Evolutionary conservation across 2,113 vertebrate genomes (phyloP).

Genomic region (Stercorarius parasiticus): DNA sequence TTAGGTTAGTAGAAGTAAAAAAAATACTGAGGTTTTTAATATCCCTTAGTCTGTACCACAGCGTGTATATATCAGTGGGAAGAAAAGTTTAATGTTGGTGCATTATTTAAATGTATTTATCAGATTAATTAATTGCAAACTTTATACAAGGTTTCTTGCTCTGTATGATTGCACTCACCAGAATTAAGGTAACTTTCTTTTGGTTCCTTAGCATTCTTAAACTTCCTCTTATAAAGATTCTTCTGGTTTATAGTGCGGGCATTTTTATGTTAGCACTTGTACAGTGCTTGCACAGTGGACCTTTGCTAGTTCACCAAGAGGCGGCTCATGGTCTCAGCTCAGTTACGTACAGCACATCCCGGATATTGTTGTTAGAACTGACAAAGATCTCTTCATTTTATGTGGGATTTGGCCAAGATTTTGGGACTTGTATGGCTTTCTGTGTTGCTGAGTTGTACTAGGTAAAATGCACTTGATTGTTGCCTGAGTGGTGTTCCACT

Average conservation of each 20-base stretch:
- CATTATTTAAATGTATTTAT: background rate
- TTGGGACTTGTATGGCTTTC: background rate
- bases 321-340: background rate
- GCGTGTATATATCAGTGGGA: background rate
- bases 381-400: background rate
- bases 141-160: background rate
- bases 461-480: background rate
- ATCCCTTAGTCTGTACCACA: background rate
- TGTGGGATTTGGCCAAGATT: background rate
- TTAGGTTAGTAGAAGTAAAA: background rate
- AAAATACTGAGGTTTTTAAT: background rate
- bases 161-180: background rate
- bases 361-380: background rate
- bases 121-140: background rate
- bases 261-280: background rate
- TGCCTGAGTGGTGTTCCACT: background rate
- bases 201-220: background rate
- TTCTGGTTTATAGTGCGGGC: background rate
- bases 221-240: background rate
- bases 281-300: fast-evolving
- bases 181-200: background rate
- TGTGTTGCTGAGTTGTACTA: background rate
- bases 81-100: background rate
- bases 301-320: background rate
- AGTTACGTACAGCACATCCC: background rate